A percentile compares a stretch with the other conserved stretches of the same genome.
These are phyloP conservation scores for Pherbina coryleti DNA, from an alignment of 2,888 invertebrate genomes.

Conservation along the genomic window DNA sequence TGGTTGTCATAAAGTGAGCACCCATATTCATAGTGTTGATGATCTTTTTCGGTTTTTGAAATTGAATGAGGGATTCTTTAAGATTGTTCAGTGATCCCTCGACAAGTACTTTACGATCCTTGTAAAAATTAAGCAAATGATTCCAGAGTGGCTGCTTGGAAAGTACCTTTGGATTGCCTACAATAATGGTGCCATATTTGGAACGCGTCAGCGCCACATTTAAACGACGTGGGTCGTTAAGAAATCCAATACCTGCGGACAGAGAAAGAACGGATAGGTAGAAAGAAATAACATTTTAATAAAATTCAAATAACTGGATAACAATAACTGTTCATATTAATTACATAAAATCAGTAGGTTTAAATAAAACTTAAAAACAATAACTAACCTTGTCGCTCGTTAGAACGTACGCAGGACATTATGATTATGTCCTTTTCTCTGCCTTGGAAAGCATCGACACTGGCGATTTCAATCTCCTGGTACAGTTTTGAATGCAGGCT, in stretches of 20 bases:
- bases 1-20: constrained; percentile 96
- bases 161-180: constrained; percentile 98
- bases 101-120: constrained; percentile 92
- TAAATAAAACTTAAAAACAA: too few species aligned
- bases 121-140: constrained; percentile 95
- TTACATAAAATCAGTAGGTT: too few species aligned
- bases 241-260: constrained; percentile 84
- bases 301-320: too few species aligned
- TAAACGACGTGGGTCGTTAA: constrained; percentile 96
- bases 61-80: constrained; percentile 96
- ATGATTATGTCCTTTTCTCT: constrained; percentile 99
- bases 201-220: constrained; percentile 98
- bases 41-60: constrained; percentile 96
- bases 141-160: constrained; percentile 99
- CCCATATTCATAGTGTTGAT: constrained; percentile 95
- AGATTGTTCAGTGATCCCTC: constrained; percentile 98
- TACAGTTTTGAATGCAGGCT: constrained; percentile 96
- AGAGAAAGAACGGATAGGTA: neutral
- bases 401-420: constrained; percentile 98
- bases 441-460: constrained; percentile 99
- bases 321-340: too few species aligned
- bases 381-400: constrained; percentile 89
- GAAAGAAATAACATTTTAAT: too few species aligned
- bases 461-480: constrained; percentile 98
- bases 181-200: constrained; percentile 97